A percentile compares a stretch with the other conserved stretches of the same genome.
phyloP scores from a whole-genome alignment of 2,113 vertebrate species.

The Zingel zingel region DNA sequence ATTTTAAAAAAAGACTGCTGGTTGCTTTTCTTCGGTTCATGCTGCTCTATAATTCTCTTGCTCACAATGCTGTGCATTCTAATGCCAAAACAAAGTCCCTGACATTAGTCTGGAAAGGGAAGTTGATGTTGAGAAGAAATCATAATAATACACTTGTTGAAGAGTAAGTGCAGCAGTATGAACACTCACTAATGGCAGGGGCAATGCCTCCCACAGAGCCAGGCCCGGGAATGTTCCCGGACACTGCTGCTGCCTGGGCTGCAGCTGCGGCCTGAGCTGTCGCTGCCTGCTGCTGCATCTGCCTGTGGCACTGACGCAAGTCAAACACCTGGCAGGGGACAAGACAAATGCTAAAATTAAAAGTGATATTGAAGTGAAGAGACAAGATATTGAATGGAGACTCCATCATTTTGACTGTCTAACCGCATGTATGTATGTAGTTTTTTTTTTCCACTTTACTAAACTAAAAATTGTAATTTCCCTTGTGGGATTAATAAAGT shows the following conservation, averaged over 20 bases:
- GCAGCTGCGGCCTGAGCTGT: constrained; percentile 95
- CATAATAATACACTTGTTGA: constrained; percentile 34
- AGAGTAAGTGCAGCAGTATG: constrained; percentile 22
- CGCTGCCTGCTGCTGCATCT: constrained; percentile 99
- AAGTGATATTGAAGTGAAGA: too few relatives aligned
- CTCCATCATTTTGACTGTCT: neutral
- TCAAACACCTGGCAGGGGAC: constrained; percentile 91
- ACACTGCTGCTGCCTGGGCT: constrained; percentile 95
- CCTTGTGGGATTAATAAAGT: neutral
- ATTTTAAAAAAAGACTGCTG: neutral
- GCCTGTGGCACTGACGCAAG: constrained; percentile 95
- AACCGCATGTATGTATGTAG: too few relatives aligned
- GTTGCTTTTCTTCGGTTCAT: neutral
- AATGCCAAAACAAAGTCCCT: neutral
- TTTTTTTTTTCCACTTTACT: neutral
- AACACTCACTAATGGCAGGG: constrained; percentile 95
- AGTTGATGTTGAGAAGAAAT: constrained; percentile 14
- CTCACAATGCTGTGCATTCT: neutral
- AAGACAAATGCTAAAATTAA: constrained; percentile 1
- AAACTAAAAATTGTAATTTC: neutral
- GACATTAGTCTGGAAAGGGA: neutral
- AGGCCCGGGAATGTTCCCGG: constrained; percentile 96
- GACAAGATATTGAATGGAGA: neutral
- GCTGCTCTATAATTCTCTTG: constrained; percentile 2
- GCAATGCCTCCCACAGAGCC: constrained; percentile 98